These are phyloP conservation scores for Acromyrmex heyeri DNA, from an alignment of 1,140 invertebrate species.

Conservation along the genomic window DNA sequence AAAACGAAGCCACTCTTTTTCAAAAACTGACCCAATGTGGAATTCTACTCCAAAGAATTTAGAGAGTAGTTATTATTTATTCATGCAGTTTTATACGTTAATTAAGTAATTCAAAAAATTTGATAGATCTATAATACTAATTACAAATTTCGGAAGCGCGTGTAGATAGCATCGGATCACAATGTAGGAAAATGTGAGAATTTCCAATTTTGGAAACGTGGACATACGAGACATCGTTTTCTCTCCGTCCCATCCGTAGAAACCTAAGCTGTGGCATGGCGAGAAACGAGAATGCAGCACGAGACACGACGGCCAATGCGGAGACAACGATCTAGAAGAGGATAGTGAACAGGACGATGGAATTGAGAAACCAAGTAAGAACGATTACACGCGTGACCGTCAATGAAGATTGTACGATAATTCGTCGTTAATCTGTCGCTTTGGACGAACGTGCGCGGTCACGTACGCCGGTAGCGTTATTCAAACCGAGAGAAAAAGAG, in stretches of 20 bases:
- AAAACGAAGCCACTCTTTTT: too few relatives aligned
- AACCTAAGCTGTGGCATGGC: conserved; percentile 29
- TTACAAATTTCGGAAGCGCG: background rate
- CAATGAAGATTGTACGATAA: conserved; percentile 34
- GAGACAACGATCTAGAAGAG: background rate
- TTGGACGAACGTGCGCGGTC: background rate
- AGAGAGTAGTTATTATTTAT: background rate
- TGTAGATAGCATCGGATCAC: too few relatives aligned
- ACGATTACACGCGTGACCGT: background rate
- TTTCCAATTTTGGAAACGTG: conserved; percentile 35
- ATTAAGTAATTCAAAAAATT: background rate
- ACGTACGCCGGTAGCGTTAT: conserved; percentile 48
- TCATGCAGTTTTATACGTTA: background rate
- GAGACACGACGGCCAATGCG: background rate
- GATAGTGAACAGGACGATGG: background rate
- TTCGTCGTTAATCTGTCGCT: conserved; percentile 49
- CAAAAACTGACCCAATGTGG: too few relatives aligned
- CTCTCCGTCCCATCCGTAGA: conserved; percentile 40
- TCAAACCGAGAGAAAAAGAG: background rate
- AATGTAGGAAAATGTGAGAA: conserved; percentile 4
- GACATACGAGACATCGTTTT: conserved; percentile 5
- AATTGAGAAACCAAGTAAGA: conserved; percentile 46
- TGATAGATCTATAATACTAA: too few relatives aligned
- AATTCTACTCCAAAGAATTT: too few relatives aligned
- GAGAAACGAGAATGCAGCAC: conserved; percentile 53